Evolutionary conservation across 1,140 invertebrate genomes (phyloP), one percentile per base, ranked within the genome.

Genomic region (Neocloeon triangulifer): DNA sequence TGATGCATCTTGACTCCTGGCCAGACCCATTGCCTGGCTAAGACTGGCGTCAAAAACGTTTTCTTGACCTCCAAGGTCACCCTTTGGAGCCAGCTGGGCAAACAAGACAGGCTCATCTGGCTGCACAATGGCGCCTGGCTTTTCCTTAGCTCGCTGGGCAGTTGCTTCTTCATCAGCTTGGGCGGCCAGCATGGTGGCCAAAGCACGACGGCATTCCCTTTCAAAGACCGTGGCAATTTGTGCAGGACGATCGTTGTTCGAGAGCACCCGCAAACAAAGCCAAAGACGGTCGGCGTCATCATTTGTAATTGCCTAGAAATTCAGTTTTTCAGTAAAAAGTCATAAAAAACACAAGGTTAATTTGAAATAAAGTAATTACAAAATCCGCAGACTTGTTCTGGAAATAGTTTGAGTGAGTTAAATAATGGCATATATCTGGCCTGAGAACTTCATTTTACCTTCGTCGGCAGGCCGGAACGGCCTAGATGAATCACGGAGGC

Each of bases 1-100:
- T 25, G 65, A 59, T 20, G 63, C 59, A 30, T 40, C 40, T 32
- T 38, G 36, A 21, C 40, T 45, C 22, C 23, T 52, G 39, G 60
- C 59, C 28, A 58, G 48, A 6, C 64, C 60, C 29, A 64, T 61
- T 41, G 65, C 94, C 48, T 88, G 86, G 34, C 70, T 85, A 28
- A 99, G 59, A 25, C 88, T 89, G 17, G 88, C 66, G 49, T 98
- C 94, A 57, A 98, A 98, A 32, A 96, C 75, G 47, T 98, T 80
- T 47, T 79, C 79, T 14, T 58, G 53, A 19, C 49, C 51, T 34
- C 73, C 69, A 43, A 57, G 55, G 32, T 67, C 60, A 37, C 67
- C 64, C 31, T 71, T 66, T 21, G 68, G 64, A 8, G 71, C 69
- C 5, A 92, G 57, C 55, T 95, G 89, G 27, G 74, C 52, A 49